Conservation (phyloP, 2,888 invertebrate species). For the Malthinus seriepunctatus region DNA sequence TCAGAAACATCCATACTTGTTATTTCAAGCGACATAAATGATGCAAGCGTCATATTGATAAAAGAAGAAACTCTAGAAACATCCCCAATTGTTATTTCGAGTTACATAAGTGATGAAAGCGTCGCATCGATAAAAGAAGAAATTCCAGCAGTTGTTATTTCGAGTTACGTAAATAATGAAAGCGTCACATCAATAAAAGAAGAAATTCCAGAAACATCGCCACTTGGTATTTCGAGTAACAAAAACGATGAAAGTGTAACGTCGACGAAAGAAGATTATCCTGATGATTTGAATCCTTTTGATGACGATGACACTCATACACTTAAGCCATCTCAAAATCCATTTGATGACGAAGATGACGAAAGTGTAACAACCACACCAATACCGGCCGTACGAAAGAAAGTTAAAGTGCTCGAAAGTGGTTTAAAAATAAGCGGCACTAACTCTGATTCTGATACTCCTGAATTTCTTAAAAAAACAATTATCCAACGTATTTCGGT, state of each 20-base stretch:
- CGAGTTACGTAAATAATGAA: not conserved
- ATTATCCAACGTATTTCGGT: conserved; percentile 27
- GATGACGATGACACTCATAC: conserved; percentile 66
- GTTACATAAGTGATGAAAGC: conserved; percentile 24
- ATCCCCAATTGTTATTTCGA: too few species aligned
- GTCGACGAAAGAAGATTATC: conserved; percentile 58
- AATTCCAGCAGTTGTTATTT: too few species aligned
- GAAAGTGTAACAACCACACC: conserved; percentile 49
- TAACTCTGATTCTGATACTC: not conserved
- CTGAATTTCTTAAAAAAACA: too few species aligned
- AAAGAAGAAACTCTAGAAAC: too few species aligned
- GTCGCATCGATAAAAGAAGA: conserved; percentile 29
- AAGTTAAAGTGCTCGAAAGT: conserved; percentile 4
- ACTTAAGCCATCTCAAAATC: conserved; percentile 37
- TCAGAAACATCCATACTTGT: too few species aligned
- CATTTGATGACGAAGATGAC: conserved; percentile 56
- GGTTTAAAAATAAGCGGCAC: not conserved
- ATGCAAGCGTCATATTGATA: too few species aligned
- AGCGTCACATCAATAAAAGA: too few species aligned
- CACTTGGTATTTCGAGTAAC: not conserved
- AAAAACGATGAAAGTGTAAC: conserved; percentile 21
- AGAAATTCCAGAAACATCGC: conserved; percentile 12
- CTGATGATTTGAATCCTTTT: conserved; percentile 84
- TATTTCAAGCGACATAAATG: not conserved
- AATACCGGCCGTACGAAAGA: conserved; percentile 32